Base-by-base conservation (phyloP, 1,140 invertebrate genomes). In the Radopholus similis region DNA sequence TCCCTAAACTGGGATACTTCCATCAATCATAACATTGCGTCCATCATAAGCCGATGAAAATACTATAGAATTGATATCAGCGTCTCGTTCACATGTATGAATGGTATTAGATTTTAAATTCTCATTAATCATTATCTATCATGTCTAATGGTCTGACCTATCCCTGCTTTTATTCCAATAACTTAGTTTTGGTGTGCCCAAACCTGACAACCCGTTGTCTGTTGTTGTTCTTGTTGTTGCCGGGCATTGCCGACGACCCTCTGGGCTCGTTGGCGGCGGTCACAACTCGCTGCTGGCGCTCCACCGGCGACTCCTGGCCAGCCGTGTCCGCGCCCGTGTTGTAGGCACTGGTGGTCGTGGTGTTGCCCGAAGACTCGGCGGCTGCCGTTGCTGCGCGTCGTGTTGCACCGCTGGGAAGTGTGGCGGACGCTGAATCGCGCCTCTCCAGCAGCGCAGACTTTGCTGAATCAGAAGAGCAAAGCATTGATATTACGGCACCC, bases 341-440 rank as follows among this genome's bases (percentile, higher is more conserved):
- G 32, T 62, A 62, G 13, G 58, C 58, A 11, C 34, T 40, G 40
- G 58, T 62, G 26, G 58, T 47, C 15, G 47, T 23, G 30, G 42
- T 62, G 18, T 35, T 11, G 58, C 42, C 13, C 21, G 58, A 11
- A 21, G 38, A 44, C 18, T 13, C 28, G 11, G n/a, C 5, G 15
- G 34, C 30, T 13, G n/a, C 35, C n/a, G 18, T 54, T 40, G 28
- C 42, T 59, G 35, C 26, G 26, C 15, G 13, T 42, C n/a, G 21
- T 60, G 32, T 5, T 62, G 2, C 34, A 51, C 18, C 47, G 13
- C n/a, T 28, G 47, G 44, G 18, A 15, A n/a, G 15, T n/a, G 44
- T 47, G 3, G 2, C 6, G 30, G 47, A 1, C 2, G 47, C 11
- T 51, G 47, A 4, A 21, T 0, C 18, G 47, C 3, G 18, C 2